phyloP scores from a whole-genome alignment of 2,888 invertebrate genomes.

The Rugalucina vietnamica region DNA sequence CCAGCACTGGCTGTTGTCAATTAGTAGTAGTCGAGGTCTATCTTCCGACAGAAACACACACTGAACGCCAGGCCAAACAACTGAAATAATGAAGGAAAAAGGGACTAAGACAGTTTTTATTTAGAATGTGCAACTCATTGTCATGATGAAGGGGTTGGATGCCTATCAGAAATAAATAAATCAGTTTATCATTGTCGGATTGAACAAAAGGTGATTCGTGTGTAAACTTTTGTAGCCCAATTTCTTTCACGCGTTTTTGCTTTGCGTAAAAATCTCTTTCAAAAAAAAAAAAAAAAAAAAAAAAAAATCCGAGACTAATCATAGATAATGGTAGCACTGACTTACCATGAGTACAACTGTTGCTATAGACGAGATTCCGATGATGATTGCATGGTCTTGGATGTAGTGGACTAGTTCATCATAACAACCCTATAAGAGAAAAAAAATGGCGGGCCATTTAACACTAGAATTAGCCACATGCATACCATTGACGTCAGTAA shows the following conservation, averaged over 20 bases:
- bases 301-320: not conserved
- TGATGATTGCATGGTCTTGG: slow-evolving; percentile 65
- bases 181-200: not conserved
- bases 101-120: not conserved
- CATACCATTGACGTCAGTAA: too few relatives aligned
- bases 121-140: not conserved
- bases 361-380: slow-evolving; percentile 64
- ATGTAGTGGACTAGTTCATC: slow-evolving; percentile 69
- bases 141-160: too few relatives aligned
- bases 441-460: too few relatives aligned
- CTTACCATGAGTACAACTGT: slow-evolving; percentile 67
- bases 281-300: not conserved
- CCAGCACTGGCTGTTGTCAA: not conserved
- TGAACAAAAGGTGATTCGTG: too few relatives aligned
- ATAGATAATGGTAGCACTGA: not conserved
- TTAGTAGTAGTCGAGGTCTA: slow-evolving; percentile 32
- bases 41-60: slow-evolving; percentile 58
- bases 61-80: slow-evolving; percentile 65
- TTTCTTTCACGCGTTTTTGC: too few relatives aligned
- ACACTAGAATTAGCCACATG: too few relatives aligned
- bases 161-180: not conserved
- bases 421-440: slow-evolving; percentile 71
- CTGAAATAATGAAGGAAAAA: slow-evolving; percentile 59
- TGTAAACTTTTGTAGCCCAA: too few relatives aligned
- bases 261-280: too few relatives aligned